A percentile compares a stretch with the other conserved stretches of the same genome.
phyloP scores from a whole-genome alignment of 2,888 invertebrate species.

The Agriopis leucophaearia region DNA sequence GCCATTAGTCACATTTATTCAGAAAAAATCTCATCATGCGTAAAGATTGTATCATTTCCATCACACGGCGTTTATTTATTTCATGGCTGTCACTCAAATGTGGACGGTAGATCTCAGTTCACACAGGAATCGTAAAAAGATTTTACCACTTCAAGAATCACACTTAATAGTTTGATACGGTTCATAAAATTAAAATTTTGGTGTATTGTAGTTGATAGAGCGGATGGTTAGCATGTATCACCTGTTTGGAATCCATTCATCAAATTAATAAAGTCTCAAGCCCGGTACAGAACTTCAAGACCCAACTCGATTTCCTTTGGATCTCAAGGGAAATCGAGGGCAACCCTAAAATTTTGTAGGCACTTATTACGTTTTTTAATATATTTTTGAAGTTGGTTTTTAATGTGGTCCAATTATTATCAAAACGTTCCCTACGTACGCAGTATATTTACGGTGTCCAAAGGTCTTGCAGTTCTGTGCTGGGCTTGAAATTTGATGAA shows the following conservation, averaged over 20 bases:
- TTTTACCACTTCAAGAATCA: neutral
- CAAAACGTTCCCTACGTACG: no score
- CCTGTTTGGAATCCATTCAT: neutral
- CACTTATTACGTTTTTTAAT: no score
- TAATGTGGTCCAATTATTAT: no score
- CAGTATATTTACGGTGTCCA: no score
- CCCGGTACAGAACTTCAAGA: no score
- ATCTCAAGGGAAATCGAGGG: no score
- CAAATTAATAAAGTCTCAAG: no score
- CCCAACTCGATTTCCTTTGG: no score
- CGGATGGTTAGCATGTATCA: neutral
- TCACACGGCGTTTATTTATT: conserved; percentile 65
- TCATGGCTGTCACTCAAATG: conserved; percentile 68
- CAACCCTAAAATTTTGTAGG: no score
- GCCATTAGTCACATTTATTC: conserved; percentile 40
- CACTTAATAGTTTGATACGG: neutral
- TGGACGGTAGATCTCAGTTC: conserved; percentile 53
- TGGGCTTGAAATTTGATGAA: no score
- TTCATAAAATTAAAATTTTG: neutral
- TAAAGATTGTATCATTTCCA: conserved; percentile 49
- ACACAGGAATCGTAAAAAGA: conserved; percentile 23
- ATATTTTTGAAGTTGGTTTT: no score
- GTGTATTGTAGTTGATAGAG: neutral
- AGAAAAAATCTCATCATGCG: conserved; percentile 35
- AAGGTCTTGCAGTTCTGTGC: no score